Percentiles rank a stretch among this genome's conserved stretches.
These are phyloP conservation scores for Cyphomyrmex costatus DNA, from an alignment of 1,140 invertebrate species.

Conservation along the genomic window DNA sequence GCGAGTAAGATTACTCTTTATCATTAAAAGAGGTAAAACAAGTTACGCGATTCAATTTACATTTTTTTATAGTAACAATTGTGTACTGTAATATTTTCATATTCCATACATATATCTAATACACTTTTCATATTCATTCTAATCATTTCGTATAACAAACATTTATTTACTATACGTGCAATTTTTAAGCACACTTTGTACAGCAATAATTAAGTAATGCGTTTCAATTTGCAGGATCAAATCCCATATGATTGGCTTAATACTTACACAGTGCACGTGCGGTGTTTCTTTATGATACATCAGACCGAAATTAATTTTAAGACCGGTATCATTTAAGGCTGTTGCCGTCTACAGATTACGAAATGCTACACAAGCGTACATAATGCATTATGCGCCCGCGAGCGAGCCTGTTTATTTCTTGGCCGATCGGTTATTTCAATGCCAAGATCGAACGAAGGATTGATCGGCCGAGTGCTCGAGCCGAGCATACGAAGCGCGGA, in stretches of 20 bases:
- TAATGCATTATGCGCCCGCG: conserved; percentile 61
- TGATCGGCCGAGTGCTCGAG: conserved; percentile 4
- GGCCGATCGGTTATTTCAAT: conserved; percentile 60
- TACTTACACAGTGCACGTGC: conserved; percentile 27
- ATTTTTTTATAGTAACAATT: conserved; percentile 12
- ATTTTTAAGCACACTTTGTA: not conserved
- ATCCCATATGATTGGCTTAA: not conserved
- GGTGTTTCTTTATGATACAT: conserved; percentile 36
- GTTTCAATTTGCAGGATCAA: conserved; percentile 27
- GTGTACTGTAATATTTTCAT: not conserved
- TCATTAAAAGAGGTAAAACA: conserved; percentile 32
- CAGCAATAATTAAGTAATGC: not conserved
- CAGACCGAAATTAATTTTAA: conserved; percentile 36
- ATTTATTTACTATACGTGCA: not conserved
- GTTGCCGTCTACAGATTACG: conserved; percentile 63
- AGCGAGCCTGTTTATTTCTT: conserved; percentile 21
- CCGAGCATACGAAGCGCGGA: conserved; percentile 52
- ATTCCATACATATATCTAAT: not conserved
- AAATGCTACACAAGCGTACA: conserved; percentile 38
- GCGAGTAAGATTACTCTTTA: conserved; percentile 10
- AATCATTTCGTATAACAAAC: not conserved
- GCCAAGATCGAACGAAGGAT: conserved; percentile 65
- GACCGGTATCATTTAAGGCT: conserved; percentile 30
- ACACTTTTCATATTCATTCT: not conserved
- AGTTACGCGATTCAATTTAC: conserved; percentile 1